These are phyloP conservation scores for Myotis myotis DNA, from an alignment of 2,797 vertebrate genomes.

Conservation along the genomic window DNA sequence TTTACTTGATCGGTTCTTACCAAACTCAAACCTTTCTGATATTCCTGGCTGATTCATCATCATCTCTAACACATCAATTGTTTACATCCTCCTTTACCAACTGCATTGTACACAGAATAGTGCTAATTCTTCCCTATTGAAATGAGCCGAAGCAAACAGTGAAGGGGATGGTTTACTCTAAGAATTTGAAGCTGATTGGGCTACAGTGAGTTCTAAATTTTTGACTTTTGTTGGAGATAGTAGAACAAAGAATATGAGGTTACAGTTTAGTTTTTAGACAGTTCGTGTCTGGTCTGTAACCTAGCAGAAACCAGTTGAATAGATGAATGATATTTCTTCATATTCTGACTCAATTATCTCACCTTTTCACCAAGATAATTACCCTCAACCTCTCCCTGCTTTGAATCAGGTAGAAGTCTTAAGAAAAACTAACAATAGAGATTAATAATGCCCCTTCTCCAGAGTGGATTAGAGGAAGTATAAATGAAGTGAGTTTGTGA, in stretches of 20 bases:
- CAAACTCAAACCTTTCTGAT: not conserved
- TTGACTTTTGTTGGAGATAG: not conserved
- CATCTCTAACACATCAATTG: not conserved
- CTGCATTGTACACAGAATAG: not conserved
- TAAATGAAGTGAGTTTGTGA: not conserved
- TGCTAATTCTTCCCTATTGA: not conserved
- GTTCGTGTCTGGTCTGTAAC: not conserved
- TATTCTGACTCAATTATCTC: not conserved
- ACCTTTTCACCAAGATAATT: slow-evolving; percentile 27
- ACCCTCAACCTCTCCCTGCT: not conserved
- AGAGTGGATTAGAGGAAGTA: not conserved
- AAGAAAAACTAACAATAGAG: slow-evolving; percentile 11
- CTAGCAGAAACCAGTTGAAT: not conserved
- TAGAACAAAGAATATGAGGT: not conserved
- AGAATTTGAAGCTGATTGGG: not conserved
- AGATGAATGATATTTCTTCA: not conserved
- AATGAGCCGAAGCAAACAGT: not conserved
- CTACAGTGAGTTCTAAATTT: slow-evolving; percentile 11
- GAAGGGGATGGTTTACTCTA: not conserved
- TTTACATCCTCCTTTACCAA: not conserved
- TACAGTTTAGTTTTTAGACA: not conserved
- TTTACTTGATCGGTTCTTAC: not conserved
- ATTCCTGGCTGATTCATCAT: not conserved
- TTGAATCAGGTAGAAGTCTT: not conserved
- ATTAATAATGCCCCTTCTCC: not conserved